Base-by-base conservation (phyloP, 1,140 invertebrate genomes). In the Achroia grisella region DNA sequence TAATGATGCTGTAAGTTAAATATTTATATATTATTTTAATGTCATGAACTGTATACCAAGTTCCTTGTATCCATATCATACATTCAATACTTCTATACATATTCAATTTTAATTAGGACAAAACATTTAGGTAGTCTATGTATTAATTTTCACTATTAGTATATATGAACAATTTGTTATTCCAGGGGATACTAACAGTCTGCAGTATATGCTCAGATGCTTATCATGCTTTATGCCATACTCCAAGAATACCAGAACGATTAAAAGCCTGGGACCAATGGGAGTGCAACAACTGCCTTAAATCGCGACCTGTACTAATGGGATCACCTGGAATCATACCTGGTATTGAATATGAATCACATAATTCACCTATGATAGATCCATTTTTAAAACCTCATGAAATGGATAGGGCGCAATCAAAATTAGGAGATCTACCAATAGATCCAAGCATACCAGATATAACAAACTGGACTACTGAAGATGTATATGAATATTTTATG, bases 161-260 rank as follows among this genome's bases (percentile, higher is more conserved):
- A 23, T 23, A 23, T 23, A 23, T 23, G 17, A 45, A 42, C 36
- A 28, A 42, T 62, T 40, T 50, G 17, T 53, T 33, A 8, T 78
- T 79, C 50, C 76, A 93, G 91, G 91, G 91, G 45, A 80, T 88
- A 30, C 79, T 95, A 52, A 88, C 93, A 36, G 93, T 95, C 33
- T 96, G 94, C 80, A 91, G 89, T 65, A 89, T 89, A 15, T 96
- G 94, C 78, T 92, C 94, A 46, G 93, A 95, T 82, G 92, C 92
- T 9, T 95, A 94, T 73, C 94, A 96, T 75, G 87, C 91, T 45
- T 82, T 87, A 17, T 96, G 94, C 66, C 93, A 94, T 65, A 73
- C 87, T 17, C 90, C 91, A n/a, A 76, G 87, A 30, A 88, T 92
- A 49, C 77, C 77, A 10, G 88, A 89, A 48, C 74, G 86, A 51